A percentile compares a stretch with the other conserved stretches of the same genome.
Conservation (phyloP, 2,888 invertebrate species). For the Temnothorax unifasciatus region DNA sequence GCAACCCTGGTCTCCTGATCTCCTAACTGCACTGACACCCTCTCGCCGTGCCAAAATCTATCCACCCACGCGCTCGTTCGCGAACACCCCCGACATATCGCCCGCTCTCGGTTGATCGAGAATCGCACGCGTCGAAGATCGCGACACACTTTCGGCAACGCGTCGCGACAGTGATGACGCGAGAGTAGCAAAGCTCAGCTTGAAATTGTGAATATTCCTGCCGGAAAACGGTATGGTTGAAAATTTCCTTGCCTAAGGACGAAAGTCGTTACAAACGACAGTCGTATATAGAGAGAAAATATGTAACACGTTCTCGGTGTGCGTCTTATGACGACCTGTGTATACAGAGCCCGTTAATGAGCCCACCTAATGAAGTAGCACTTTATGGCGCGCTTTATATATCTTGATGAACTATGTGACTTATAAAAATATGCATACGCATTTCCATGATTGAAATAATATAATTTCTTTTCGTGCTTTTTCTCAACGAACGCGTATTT, state of each 20-base stretch:
- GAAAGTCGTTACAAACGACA: not conserved
- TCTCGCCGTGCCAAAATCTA: slow-evolving; percentile 70
- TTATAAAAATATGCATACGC: not conserved
- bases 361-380: not conserved
- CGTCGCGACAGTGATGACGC: not conserved
- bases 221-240: not conserved
- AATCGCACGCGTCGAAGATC: slow-evolving; percentile 57
- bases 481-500: not conserved
- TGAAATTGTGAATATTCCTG: not conserved
- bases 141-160: slow-evolving; percentile 40
- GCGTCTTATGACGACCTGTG: not conserved
- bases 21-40: slow-evolving; percentile 71
- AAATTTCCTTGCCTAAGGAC: not conserved
- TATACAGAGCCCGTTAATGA: not conserved
- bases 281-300: not conserved
- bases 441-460: slow-evolving; percentile 26
- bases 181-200: slow-evolving; percentile 16
- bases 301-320: not conserved
- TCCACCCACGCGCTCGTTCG: slow-evolving; percentile 64
- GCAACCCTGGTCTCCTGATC: slow-evolving; percentile 64
- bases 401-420: slow-evolving; percentile 17
- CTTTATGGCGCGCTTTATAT: slow-evolving; percentile 5
- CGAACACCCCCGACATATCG: slow-evolving; percentile 33
- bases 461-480: slow-evolving; percentile 3
- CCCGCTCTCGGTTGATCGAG: slow-evolving; percentile 54